A percentile compares a stretch with the other conserved stretches of the same genome.
Conservation (phyloP, 2,113 vertebrate genomes). For the Candoia aspera region DNA sequence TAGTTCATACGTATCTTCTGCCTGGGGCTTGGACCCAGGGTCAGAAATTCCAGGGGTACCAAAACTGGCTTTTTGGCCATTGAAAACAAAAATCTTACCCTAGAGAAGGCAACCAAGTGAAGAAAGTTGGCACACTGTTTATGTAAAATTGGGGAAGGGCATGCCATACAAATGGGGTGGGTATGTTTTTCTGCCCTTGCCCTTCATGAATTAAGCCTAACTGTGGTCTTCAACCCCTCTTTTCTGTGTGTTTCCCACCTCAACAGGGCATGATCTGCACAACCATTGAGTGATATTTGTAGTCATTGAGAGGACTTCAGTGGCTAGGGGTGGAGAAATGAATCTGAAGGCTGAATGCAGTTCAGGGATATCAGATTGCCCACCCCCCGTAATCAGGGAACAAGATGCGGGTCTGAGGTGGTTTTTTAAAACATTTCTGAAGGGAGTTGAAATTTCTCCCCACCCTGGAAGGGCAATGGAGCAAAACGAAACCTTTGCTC, state of each 20-base stretch:
- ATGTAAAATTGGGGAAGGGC: not conserved
- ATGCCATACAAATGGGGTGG: not conserved
- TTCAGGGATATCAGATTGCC: not conserved
- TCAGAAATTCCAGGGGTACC: conserved; percentile 9
- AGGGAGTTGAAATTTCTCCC: not conserved
- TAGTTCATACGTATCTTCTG: not conserved
- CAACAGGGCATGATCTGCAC: not conserved
- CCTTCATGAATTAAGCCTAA: not conserved
- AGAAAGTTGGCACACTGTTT: not conserved
- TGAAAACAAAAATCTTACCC: not conserved
- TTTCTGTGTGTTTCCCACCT: not conserved
- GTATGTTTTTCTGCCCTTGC: not conserved
- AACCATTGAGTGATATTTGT: not conserved
- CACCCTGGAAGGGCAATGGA: not conserved
- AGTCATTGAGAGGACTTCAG: not conserved
- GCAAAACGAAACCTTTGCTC: not conserved
- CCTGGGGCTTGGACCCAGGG: not conserved
- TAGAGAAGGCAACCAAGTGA: not conserved
- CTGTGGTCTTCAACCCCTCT: not conserved
- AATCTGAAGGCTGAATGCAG: not conserved
- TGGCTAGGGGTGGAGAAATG: not conserved
- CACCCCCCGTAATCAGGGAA: not conserved
- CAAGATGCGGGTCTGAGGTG: not conserved
- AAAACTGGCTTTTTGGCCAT: not conserved
- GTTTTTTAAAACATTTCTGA: not conserved